Evolutionary conservation across 1,140 invertebrate species (phyloP), one percentile per base, ranked within the genome.

Genomic region (Aphis craccivora): DNA sequence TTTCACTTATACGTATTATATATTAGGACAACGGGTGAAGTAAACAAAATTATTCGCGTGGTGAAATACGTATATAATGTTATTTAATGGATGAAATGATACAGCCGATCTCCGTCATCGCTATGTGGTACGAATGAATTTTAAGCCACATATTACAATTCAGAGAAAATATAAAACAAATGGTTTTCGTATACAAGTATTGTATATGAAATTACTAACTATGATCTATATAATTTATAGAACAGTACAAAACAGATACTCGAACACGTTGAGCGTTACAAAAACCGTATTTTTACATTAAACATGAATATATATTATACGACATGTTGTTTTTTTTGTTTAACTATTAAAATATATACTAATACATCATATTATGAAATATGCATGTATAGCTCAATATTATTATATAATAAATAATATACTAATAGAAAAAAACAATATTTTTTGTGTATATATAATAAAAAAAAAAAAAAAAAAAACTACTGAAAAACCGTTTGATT

Each of bases 221-320:
- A 40, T 83, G 40, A 40, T 40, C 35, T 9, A 83, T 76, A 81
- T 40, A 37, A 83, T 83, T 83, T n/a, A 83, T 25, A 43, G 43
- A 84, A 84, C 37, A 84, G 43, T 84, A 84, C 25, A 84, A 84
- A 84, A 84, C 83, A 84, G 83, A 84, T 25, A 84, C 14, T 51
- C 48, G 48, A 51, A 18, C 37, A 22, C 37, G 23, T 40, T 3
- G 30, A 14, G n/a, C 30, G 30, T 67, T n/a, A 76, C 30, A n/a
- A 76, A 76, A 76, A 76, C 18, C n/a, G 30, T 76, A n/a, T 76
- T 76, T 40, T 43, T 84, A 40, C 18, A 40, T 83, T 83, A 6
- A 40, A 84, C 23, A 25, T 23, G 40, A 40, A 25, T 22, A n/a
- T 35, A 23, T 9, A 22, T 23, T 22, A 20, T 83, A 8, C 23